Evolutionary conservation across 2,797 vertebrate genomes (phyloP).

Genomic region (Hephaestus fuliginosus): DNA sequence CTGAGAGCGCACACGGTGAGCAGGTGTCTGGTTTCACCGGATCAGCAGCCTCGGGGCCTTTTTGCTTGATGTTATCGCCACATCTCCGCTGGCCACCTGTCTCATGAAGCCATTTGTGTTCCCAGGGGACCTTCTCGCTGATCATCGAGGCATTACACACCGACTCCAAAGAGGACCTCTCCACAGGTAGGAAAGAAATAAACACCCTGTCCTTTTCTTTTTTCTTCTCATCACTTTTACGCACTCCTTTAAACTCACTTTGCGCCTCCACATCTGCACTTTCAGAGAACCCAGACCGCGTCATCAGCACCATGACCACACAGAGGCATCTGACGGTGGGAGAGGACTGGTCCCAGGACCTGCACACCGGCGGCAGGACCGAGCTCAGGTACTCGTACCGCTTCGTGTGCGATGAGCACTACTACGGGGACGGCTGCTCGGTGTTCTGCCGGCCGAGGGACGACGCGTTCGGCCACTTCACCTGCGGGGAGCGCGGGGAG

Average conservation of each 20-base stretch:
- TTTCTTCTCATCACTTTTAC: not conserved
- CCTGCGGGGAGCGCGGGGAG: slow-evolving; percentile 95
- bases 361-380: slow-evolving; percentile 91
- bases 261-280: not conserved
- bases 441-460: slow-evolving; percentile 96
- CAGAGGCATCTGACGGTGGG: slow-evolving; percentile 96
- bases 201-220: not conserved
- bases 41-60: slow-evolving; percentile 51
- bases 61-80: slow-evolving; percentile 65
- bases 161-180: slow-evolving; percentile 94
- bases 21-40: slow-evolving; percentile 60
- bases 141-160: slow-evolving; percentile 97
- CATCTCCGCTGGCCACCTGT: slow-evolving; percentile 68
- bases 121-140: slow-evolving; percentile 96
- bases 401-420: slow-evolving; percentile 96
- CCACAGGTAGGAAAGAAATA: slow-evolving; percentile 88
- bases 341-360: slow-evolving; percentile 96
- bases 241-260: not conserved
- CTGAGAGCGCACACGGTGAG: slow-evolving; percentile 3
- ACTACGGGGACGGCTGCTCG: slow-evolving; percentile 96
- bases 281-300: slow-evolving; percentile 92
- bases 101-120: slow-evolving; percentile 71
- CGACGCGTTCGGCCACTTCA: slow-evolving; percentile 97
- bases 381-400: slow-evolving; percentile 97
- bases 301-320: slow-evolving; percentile 95